Conservation (phyloP, 1,140 invertebrate genomes). For the Lepidurus arcticus region DNA sequence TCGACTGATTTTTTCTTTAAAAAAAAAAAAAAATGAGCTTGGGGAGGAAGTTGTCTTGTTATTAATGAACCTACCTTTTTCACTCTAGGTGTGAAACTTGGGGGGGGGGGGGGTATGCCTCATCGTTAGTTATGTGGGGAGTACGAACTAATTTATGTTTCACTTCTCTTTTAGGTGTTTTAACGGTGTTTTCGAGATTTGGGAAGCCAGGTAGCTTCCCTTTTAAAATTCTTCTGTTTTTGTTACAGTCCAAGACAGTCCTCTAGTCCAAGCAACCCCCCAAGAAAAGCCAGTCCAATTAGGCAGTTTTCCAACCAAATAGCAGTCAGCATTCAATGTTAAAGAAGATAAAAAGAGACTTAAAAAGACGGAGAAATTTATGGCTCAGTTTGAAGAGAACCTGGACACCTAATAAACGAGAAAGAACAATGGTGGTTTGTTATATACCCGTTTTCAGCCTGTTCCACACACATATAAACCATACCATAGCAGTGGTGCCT, state of each 20-base stretch:
- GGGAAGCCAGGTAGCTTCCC: not conserved
- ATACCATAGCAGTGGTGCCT: not conserved
- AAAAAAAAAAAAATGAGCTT: not conserved
- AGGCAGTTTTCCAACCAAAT: constrained; percentile 1
- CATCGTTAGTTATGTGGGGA: not conserved
- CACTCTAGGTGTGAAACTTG: not conserved
- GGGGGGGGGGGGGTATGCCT: not conserved
- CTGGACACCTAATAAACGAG: not conserved
- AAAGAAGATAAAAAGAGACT: not conserved
- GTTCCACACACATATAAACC: not conserved
- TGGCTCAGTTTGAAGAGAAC: not conserved
- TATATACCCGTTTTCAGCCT: not conserved
- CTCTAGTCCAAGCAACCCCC: too few relatives aligned
- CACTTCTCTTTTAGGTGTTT: not conserved
- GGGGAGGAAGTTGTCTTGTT: not conserved
- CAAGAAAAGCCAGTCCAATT: not conserved
- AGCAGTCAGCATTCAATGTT: not conserved
- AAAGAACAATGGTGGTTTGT: not conserved
- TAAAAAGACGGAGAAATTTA: not conserved
- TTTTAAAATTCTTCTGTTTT: too few relatives aligned
- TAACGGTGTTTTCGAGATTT: not conserved
- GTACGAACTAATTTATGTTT: not conserved
- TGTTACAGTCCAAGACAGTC: too few relatives aligned
- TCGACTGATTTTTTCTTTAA: not conserved
- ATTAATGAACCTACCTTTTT: constrained; percentile 1